phyloP scores from a whole-genome alignment of 2,797 vertebrate species.

The Vespertilio murinus region DNA sequence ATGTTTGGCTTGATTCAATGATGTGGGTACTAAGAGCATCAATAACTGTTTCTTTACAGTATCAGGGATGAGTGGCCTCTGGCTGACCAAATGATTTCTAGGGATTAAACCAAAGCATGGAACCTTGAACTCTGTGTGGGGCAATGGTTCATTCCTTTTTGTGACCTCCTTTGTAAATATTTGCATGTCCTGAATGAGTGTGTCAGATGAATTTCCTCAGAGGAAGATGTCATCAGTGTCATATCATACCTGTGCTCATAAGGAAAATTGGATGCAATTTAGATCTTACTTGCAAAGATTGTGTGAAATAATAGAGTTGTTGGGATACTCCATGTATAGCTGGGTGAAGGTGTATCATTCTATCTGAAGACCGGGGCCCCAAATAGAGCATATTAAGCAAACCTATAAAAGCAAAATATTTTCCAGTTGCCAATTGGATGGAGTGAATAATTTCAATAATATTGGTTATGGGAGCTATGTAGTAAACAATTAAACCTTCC shows the following conservation, averaged over 20 bases:
- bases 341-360: background rate
- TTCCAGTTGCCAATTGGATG: background rate
- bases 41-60: constrained; percentile 1
- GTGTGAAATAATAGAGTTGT: background rate
- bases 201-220: background rate
- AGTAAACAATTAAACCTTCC: constrained; percentile 12
- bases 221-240: background rate
- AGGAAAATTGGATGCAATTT: background rate
- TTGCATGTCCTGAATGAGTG: background rate
- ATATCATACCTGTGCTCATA: background rate
- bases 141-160: background rate
- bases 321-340: background rate
- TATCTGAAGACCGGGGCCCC: background rate
- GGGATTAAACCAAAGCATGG: background rate
- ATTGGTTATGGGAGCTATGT: background rate
- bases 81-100: background rate
- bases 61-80: background rate
- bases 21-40: background rate
- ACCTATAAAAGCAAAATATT: background rate
- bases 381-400: background rate
- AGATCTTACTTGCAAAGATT: background rate
- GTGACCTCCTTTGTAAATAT: background rate
- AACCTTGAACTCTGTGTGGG: background rate
- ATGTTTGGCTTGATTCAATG: background rate
- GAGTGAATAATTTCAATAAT: background rate